Evolutionary conservation across 1,140 invertebrate genomes (phyloP).

Genomic region (Lasioglossum baleicum): DNA sequence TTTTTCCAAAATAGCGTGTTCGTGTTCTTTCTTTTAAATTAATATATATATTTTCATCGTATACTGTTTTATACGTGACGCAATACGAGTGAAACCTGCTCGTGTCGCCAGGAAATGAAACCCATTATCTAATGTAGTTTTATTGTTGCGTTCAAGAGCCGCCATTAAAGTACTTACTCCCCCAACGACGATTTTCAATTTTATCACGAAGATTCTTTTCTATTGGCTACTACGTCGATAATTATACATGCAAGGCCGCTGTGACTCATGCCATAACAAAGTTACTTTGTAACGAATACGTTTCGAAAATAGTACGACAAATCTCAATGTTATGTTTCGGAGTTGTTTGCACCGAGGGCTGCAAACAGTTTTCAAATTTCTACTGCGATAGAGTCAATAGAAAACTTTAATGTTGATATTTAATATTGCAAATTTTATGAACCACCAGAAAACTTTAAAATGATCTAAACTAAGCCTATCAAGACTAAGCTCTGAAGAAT

Average conservation of each 20-base stretch:
- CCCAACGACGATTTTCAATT: conserved; percentile 17
- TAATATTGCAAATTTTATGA: too few species aligned
- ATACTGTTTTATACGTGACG: background rate
- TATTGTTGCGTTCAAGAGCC: conserved; percentile 63
- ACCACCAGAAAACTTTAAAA: too few species aligned
- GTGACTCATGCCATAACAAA: background rate
- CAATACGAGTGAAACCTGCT: background rate
- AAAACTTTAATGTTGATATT: too few species aligned
- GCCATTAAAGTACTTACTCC: conserved; percentile 61
- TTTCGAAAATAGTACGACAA: background rate
- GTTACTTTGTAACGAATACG: background rate
- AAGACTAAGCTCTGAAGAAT: too few species aligned
- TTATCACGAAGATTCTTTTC: conserved; percentile 10
- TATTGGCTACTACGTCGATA: background rate
- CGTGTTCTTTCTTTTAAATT: background rate
- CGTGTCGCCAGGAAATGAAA: conserved; percentile 63
- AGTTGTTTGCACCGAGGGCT: background rate
- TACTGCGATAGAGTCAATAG: too few species aligned
- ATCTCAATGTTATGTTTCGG: background rate
- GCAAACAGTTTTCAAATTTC: too few species aligned
- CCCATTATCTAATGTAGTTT: conserved; percentile 73
- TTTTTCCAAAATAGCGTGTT: too few species aligned
- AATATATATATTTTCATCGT: background rate
- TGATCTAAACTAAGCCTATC: too few species aligned
- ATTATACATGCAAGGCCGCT: background rate